These are phyloP conservation scores for Heliconius erato DNA, from an alignment of 2,888 invertebrate genomes.

Conservation along the genomic window DNA sequence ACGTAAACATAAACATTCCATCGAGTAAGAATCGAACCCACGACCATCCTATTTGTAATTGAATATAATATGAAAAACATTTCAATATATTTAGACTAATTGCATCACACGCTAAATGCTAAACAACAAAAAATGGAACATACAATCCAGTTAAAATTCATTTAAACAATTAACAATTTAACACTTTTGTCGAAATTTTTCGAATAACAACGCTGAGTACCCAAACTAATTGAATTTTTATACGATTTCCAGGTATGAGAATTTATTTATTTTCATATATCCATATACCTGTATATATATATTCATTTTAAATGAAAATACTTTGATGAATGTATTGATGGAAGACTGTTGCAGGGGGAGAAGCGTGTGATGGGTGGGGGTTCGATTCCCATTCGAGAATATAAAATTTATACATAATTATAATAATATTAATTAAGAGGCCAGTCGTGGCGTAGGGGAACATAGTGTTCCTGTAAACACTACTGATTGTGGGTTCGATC, in stretches of 20 bases:
- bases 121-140: constrained; percentile 7
- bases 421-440: no score
- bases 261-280: background rate
- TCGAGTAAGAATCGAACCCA: background rate
- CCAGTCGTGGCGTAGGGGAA: no score
- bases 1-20: no score
- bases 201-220: constrained; percentile 29
- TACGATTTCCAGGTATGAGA: constrained; percentile 29
- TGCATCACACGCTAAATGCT: constrained; percentile 4
- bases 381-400: no score
- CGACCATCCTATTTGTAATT: background rate
- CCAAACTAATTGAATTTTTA: constrained; percentile 34
- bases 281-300: background rate
- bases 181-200: constrained; percentile 27
- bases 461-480: no score
- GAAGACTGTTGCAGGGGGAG: no score
- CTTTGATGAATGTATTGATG: background rate
- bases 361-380: no score
- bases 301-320: background rate
- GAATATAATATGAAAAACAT: background rate
- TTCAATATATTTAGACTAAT: background rate
- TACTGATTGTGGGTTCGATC: no score
- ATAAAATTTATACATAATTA: no score
- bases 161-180: constrained; percentile 34
- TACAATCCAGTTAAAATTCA: constrained; percentile 25